Evolutionary conservation across 53 echinoderm and acorn worm species (phyloP).

Genomic region (Henricia sp.): DNA sequence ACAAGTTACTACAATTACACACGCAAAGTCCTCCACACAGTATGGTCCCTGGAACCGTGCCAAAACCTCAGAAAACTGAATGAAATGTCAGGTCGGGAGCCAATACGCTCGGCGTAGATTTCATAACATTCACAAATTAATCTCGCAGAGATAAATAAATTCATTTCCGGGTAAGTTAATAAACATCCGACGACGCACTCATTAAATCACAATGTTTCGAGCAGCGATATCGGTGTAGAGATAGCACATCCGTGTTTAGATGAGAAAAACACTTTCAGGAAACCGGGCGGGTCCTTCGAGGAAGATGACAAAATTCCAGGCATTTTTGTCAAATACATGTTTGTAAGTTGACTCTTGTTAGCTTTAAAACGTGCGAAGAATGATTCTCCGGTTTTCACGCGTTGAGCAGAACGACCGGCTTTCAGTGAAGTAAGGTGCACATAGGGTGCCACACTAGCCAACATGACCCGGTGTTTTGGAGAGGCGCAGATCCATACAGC

Average conservation of each 20-base stretch:
- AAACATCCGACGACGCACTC: too few relatives aligned
- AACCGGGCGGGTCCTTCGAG: constrained; percentile 41
- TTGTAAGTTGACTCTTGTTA: not conserved
- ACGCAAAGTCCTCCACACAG: not conserved
- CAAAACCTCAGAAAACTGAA: constrained; percentile 6
- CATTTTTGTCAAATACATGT: not conserved
- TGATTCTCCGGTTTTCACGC: not conserved
- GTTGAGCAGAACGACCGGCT: constrained; percentile 3
- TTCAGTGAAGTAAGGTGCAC: constrained; percentile 3
- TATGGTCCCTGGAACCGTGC: constrained; percentile 25
- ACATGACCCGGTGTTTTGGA: constrained; percentile 27
- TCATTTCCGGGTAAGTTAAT: too few relatives aligned
- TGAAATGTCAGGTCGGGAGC: not conserved
- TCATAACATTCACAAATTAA: not conserved
- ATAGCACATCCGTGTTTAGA: not conserved
- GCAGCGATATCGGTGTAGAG: not conserved
- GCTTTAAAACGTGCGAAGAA: not conserved
- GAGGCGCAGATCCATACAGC: not conserved
- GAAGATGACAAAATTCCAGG: constrained; percentile 2
- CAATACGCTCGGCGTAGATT: not conserved
- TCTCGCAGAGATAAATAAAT: too few relatives aligned
- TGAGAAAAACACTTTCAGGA: not conserved
- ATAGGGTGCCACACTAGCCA: constrained; percentile 27
- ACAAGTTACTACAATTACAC: not conserved
- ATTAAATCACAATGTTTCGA: not conserved